These are phyloP conservation scores for Heliconius melpomene DNA, from an alignment of 1,140 invertebrate genomes.

Conservation along the genomic window DNA sequence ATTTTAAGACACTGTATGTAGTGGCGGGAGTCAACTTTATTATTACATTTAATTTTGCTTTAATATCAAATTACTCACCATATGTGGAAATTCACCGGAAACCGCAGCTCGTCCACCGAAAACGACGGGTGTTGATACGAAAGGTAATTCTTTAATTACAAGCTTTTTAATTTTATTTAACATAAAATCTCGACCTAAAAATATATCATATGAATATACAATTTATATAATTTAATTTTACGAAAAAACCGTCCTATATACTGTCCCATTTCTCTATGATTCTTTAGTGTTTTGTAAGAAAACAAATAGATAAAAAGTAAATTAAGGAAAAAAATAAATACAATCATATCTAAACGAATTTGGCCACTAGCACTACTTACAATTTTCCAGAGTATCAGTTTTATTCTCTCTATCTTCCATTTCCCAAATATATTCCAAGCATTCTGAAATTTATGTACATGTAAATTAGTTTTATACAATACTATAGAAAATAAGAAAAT, in stretches of 20 bases:
- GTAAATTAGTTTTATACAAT: background rate
- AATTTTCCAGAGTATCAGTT: background rate
- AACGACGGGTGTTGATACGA: constrained; percentile 36
- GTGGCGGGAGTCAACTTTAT: too few species aligned
- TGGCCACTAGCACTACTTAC: constrained; percentile 19
- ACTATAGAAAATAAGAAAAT: background rate
- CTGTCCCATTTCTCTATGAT: too few species aligned
- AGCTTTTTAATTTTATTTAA: constrained; percentile 40
- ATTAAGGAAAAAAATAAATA: too few species aligned
- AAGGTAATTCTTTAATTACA: constrained; percentile 33
- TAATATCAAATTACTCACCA: constrained; percentile 24
- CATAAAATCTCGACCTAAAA: constrained; percentile 38
- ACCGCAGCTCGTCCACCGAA: constrained; percentile 44
- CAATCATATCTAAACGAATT: background rate
- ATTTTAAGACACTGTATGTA: too few species aligned
- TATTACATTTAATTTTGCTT: background rate
- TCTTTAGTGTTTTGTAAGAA: too few species aligned
- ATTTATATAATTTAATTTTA: too few species aligned
- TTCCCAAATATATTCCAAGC: constrained; percentile 53
- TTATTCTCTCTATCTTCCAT: constrained; percentile 28
- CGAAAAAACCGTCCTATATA: too few species aligned
- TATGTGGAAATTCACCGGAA: constrained; percentile 36
- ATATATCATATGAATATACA: too few species aligned
- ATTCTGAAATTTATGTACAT: constrained; percentile 47
- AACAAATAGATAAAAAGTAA: too few species aligned